phyloP scores from a whole-genome alignment of 2,888 invertebrate species.

The Microdon myrmicae region DNA sequence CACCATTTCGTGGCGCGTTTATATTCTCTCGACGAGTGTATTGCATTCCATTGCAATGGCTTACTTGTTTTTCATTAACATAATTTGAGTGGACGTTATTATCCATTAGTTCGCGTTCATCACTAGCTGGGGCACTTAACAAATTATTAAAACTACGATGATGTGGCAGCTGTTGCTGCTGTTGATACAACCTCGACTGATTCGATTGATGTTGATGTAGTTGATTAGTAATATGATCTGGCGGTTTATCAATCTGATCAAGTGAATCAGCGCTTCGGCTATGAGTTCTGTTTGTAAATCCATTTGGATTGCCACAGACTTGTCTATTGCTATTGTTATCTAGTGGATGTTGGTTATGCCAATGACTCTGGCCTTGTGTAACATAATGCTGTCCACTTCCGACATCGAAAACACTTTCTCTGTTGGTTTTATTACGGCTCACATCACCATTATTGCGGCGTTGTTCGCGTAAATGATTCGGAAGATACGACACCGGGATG shows the following conservation, averaged over 20 bases:
- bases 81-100: too few species aligned
- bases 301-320: constrained; percentile 41
- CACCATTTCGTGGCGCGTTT: too few species aligned
- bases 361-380: constrained; percentile 20
- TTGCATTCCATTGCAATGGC: too few species aligned
- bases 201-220: constrained; percentile 20
- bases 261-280: constrained; percentile 40
- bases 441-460: constrained; percentile 23
- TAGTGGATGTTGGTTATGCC: constrained; percentile 40
- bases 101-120: too few species aligned
- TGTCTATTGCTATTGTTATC: constrained; percentile 48
- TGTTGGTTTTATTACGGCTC: constrained; percentile 1
- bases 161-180: constrained; percentile 51
- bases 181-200: constrained; percentile 38
- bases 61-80: too few species aligned
- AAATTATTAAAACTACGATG: constrained; percentile 60
- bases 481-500: constrained; percentile 37
- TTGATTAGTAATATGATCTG: constrained; percentile 7
- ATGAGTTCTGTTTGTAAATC: constrained; percentile 23
- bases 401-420: constrained; percentile 22
- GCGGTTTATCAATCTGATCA: constrained; percentile 19
- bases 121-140: constrained; percentile 34
- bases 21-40: too few species aligned
- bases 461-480: constrained; percentile 24
- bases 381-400: constrained; percentile 15